Evolutionary conservation across 2,113 vertebrate species (phyloP).

Genomic region (Xerus inauris): DNA sequence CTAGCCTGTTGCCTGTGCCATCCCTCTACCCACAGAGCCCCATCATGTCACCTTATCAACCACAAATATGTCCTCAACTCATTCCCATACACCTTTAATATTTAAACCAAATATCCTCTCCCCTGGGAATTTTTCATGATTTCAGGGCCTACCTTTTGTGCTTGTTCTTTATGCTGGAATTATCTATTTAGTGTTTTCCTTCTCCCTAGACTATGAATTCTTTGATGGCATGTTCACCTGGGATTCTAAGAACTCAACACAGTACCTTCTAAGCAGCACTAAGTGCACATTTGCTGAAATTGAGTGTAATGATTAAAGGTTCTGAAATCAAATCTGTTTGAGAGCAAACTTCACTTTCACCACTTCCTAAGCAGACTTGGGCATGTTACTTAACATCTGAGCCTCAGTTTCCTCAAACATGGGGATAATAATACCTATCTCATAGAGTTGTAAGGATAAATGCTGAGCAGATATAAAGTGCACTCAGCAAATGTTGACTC

Average conservation of each 20-base stretch:
- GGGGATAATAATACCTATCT: not conserved
- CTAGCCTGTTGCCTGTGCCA: not conserved
- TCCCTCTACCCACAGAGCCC: accelerated
- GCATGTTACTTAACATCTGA: not conserved
- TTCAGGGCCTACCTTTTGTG: not conserved
- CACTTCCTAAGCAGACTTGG: not conserved
- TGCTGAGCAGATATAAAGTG: not conserved
- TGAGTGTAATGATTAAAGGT: not conserved
- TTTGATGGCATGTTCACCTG: not conserved
- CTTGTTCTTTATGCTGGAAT: not conserved
- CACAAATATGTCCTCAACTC: not conserved
- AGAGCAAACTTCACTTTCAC: not conserved
- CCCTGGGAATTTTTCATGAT: not conserved
- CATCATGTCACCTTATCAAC: accelerated
- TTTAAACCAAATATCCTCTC: not conserved
- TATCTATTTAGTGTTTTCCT: not conserved
- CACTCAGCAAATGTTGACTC: not conserved
- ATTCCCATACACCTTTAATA: not conserved
- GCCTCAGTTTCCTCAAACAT: not conserved
- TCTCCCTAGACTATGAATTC: not conserved
- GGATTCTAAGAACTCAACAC: not conserved
- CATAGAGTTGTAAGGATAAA: not conserved
- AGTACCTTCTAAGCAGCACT: not conserved
- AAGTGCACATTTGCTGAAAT: not conserved
- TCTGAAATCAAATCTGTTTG: not conserved